Base-by-base conservation (phyloP, 35 echinoderm and acorn worm genomes). In the Patiria miniata region DNA sequence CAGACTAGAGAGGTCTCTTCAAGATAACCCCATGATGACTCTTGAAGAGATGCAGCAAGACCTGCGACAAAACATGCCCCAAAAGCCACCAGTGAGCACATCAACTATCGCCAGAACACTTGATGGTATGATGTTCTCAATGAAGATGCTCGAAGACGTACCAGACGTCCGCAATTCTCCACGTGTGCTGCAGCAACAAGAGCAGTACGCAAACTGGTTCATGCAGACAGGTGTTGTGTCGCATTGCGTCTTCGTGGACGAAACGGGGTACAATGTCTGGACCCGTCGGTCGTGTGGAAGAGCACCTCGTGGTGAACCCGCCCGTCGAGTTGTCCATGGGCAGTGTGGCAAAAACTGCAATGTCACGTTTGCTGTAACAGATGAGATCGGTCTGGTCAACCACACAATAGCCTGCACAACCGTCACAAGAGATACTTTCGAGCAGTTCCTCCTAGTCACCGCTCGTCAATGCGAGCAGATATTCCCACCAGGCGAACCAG, bases 371-470 rank as follows among this genome's bases (percentile, higher is more conserved):
- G 52, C 52, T 14, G 52, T 55, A 55, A 14, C 52, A 9, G 21
- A 19, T 55, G 52, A 55, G 52, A 55, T 55, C 52, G 52, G 52
- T 9, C 21, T 55, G 52, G 52, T 55, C 21, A 9, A 55, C 52
- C 52, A 55, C 21, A 9, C 10, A 9, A 55, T 55, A 14, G 52
- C 52, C 10, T 55, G 52, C 21, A 9, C 0, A 19, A 79, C 77
- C 42, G 16, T 79, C 6, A 78, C 68, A 2, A 78, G 76, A 37
- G 77, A 28, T 21, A 51, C 22, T 0, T 79, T 87, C 23, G 28
- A 87, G 77, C 40, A 80, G 9, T 56, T 87, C 77, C 77, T 87
- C 1, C 47, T 77, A 1, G 42, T 28, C 19, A 88, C 77, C 23
- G 50, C 78, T 21, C 21, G 12, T 15, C 77, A 80, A 56, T 88